Conservation (phyloP, 2,888 invertebrate species). For the Tribolium freemani region DNA sequence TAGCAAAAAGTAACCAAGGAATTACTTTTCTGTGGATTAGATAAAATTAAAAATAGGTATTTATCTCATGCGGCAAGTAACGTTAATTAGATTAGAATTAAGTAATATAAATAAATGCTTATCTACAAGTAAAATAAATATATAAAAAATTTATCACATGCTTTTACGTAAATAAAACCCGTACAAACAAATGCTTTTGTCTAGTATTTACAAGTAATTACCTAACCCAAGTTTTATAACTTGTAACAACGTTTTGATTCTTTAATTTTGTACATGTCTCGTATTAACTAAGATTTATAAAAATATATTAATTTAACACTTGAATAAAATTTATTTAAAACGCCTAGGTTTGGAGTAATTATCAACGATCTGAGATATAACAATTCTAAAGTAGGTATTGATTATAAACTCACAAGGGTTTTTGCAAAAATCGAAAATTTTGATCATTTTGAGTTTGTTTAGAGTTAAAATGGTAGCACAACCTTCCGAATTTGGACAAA, state of each 20-base stretch:
- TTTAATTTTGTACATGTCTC: background rate
- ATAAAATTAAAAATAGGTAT: background rate
- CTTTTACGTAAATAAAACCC: slow-evolving; percentile 3
- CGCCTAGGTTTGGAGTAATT: background rate
- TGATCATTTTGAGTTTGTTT: too few relatives aligned
- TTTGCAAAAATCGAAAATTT: too few relatives aligned
- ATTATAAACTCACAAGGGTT: too few relatives aligned
- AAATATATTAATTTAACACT: slow-evolving; percentile 9
- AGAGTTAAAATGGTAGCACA: too few relatives aligned
- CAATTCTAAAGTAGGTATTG: background rate
- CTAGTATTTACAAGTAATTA: background rate
- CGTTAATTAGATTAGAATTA: background rate
- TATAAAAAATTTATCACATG: background rate
- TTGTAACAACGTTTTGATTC: too few relatives aligned
- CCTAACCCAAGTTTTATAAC: too few relatives aligned
- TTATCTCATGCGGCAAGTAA: background rate
- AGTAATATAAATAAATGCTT: background rate
- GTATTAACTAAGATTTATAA: background rate
- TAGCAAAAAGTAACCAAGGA: background rate
- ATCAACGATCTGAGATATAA: background rate
- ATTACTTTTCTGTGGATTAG: background rate
- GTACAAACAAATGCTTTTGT: background rate
- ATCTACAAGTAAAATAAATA: background rate
- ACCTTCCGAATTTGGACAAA: too few relatives aligned
- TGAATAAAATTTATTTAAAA: slow-evolving; percentile 3